These are phyloP conservation scores for Anorthoa munda DNA, from an alignment of 2,888 invertebrate species.

Conservation along the genomic window DNA sequence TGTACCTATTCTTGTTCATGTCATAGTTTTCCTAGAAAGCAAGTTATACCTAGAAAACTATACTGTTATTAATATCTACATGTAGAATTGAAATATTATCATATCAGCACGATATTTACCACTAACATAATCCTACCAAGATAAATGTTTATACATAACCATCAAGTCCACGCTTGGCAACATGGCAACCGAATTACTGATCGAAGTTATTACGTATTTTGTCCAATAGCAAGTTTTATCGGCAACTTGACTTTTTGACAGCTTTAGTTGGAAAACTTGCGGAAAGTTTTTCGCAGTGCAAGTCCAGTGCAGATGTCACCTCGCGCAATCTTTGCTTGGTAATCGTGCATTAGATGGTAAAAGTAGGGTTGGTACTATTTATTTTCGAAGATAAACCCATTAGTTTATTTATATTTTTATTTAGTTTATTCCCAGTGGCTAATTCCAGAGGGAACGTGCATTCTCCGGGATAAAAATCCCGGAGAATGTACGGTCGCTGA, in stretches of 20 bases:
- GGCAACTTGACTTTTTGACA: slow-evolving; percentile 16
- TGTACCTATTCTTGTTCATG: not conserved
- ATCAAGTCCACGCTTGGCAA: not conserved
- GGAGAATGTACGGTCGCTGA: too few species aligned
- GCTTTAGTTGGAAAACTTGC: slow-evolving; percentile 15
- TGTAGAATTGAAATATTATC: slow-evolving; percentile 19
- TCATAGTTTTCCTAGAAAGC: not conserved
- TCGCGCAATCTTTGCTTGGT: slow-evolving; percentile 9
- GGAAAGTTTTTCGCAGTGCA: slow-evolving; percentile 20
- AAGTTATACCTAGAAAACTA: not conserved
- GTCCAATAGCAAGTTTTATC: not conserved
- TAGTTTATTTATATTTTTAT: not conserved
- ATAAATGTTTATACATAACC: slow-evolving; percentile 22
- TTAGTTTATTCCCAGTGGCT: too few species aligned
- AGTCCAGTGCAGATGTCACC: slow-evolving; percentile 27
- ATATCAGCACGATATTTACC: slow-evolving; percentile 18
- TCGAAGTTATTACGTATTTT: not conserved
- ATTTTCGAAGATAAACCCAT: not conserved
- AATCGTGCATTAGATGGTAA: not conserved
- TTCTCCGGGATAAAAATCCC: not conserved
- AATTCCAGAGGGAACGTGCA: too few species aligned
- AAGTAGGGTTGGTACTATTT: not conserved
- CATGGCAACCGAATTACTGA: slow-evolving; percentile 4
- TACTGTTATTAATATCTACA: slow-evolving; percentile 10
- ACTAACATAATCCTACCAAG: slow-evolving; percentile 26